Conservation (phyloP, 2,113 vertebrate genomes). For the Puffinus mauretanicus region DNA sequence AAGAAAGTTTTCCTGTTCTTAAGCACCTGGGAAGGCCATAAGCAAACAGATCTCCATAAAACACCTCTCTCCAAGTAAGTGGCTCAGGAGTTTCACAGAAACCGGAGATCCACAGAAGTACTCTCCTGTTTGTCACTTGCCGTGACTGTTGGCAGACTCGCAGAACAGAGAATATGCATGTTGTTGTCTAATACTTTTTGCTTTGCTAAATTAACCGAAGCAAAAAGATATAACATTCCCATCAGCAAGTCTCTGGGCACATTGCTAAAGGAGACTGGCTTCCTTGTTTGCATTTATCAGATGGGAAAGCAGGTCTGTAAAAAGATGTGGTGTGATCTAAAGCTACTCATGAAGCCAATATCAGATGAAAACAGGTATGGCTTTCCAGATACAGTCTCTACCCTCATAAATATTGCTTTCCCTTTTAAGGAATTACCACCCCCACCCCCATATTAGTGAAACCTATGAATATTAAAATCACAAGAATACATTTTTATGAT, state of each 20-base stretch:
- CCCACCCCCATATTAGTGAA: background rate
- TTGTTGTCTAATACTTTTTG: background rate
- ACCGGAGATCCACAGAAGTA: background rate
- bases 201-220: background rate
- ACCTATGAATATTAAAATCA: background rate
- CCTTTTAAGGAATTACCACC: background rate
- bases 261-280: background rate
- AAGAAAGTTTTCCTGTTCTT: background rate
- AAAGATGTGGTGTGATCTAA: background rate
- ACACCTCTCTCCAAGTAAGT: background rate
- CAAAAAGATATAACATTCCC: background rate
- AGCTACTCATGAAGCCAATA: background rate
- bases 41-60: background rate
- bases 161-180: background rate
- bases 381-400: background rate
- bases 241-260: background rate
- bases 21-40: background rate
- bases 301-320: background rate
- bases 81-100: background rate
- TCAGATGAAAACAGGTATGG: background rate
- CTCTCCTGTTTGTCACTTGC: background rate
- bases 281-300: background rate
- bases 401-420: background rate
- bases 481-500: background rate
- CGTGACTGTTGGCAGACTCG: background rate